These are phyloP conservation scores for Dasysyrphus tricinctus DNA, from an alignment of 2,888 invertebrate species.

Conservation along the genomic window DNA sequence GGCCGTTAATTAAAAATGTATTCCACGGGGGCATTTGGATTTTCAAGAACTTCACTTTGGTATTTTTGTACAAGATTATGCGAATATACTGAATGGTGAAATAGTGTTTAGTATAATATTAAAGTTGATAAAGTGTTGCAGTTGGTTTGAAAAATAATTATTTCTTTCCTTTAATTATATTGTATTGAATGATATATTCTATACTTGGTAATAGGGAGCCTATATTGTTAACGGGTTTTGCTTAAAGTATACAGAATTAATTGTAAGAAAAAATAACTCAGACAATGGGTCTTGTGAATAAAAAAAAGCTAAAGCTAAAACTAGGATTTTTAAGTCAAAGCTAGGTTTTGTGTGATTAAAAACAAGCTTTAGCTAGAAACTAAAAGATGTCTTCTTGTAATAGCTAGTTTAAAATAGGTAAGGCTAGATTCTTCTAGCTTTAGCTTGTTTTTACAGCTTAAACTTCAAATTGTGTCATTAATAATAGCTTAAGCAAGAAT, in stretches of 20 bases:
- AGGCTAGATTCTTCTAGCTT: too few species aligned
- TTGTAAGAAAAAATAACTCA: background rate
- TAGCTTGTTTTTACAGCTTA: too few species aligned
- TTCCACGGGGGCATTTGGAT: conserved; percentile 66
- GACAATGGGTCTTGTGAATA: too few species aligned
- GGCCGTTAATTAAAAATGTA: conserved; percentile 76
- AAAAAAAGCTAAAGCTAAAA: too few species aligned
- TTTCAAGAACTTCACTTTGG: conserved; percentile 58
- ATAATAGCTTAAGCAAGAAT: too few species aligned
- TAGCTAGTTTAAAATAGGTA: too few species aligned
- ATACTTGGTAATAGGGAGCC: background rate
- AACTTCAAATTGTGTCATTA: too few species aligned
- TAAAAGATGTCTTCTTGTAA: too few species aligned
- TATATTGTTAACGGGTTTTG: background rate
- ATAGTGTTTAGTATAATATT: conserved; percentile 18
- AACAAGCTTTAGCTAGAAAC: too few species aligned
- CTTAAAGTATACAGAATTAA: background rate
- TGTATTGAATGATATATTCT: background rate
- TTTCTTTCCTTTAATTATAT: background rate
- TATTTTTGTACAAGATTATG: conserved; percentile 31
- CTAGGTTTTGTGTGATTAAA: too few species aligned
- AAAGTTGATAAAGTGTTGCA: conserved; percentile 16
- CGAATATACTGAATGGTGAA: conserved; percentile 2
- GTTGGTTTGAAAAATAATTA: conserved; percentile 35
- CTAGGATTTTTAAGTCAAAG: too few species aligned